Conservation (phyloP, 2,888 invertebrate genomes). For the Vannuccia rotundouncinata region DNA sequence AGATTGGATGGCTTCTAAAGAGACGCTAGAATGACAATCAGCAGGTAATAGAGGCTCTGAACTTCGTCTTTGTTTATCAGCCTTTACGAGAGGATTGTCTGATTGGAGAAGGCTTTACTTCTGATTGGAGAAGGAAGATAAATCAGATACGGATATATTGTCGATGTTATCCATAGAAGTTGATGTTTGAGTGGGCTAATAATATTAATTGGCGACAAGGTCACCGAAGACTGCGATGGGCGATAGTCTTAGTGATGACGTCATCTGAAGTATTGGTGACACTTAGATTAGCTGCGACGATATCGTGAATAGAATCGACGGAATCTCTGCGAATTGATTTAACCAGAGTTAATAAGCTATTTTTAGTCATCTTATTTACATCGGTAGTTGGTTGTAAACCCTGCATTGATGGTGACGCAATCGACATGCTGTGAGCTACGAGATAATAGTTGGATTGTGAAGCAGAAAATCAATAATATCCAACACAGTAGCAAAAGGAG, state of each 20-base stretch:
- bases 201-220: no score
- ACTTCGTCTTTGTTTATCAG: not conserved
- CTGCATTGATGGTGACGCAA: constrained; percentile 14
- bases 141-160: not conserved
- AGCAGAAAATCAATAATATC: not conserved
- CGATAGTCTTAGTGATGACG: not conserved
- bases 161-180: not conserved
- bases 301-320: constrained; percentile 1
- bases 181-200: not conserved
- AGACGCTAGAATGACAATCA: not conserved
- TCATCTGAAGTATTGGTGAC: not conserved
- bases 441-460: not conserved
- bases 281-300: not conserved
- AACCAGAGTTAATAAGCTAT: not conserved
- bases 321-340: constrained; percentile 21
- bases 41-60: not conserved
- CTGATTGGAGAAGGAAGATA: not conserved
- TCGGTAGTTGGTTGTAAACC: not conserved
- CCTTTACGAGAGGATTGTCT: not conserved
- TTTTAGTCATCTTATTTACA: not conserved
- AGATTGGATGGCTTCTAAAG: not conserved
- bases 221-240: no score
- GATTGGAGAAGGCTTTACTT: not conserved
- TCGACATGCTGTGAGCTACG: constrained; percentile 12
- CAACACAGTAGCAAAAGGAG: not conserved